Evolutionary conservation across 2,113 vertebrate species (phyloP).

Genomic region (Loxodonta africana): DNA sequence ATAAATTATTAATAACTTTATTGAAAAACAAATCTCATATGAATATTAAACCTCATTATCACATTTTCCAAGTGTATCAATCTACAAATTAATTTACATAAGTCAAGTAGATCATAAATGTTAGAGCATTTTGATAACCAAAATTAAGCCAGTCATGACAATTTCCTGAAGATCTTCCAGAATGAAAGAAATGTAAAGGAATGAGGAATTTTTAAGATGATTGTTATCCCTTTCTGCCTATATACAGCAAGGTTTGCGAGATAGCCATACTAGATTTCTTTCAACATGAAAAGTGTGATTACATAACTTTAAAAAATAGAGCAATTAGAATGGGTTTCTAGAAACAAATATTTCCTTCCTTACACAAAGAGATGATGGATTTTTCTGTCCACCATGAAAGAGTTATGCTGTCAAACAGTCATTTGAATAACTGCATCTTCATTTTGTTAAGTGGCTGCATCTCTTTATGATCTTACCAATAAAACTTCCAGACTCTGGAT

Average conservation of each 20-base stretch:
- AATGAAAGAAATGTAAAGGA: background rate
- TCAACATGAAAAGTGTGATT: background rate
- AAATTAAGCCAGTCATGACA: background rate
- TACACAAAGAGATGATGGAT: background rate
- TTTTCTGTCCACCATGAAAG: slow-evolving; percentile 14
- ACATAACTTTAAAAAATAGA: background rate
- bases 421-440: slow-evolving; percentile 55
- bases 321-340: slow-evolving; percentile 8
- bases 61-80: background rate
- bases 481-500: slow-evolving; percentile 13
- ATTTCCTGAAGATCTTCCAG: background rate
- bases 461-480: slow-evolving; percentile 51
- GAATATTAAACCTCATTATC: background rate
- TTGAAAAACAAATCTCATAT: slow-evolving; percentile 10
- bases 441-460: slow-evolving; percentile 29
- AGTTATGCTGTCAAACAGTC: slow-evolving; percentile 15
- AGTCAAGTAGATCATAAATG: background rate
- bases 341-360: slow-evolving; percentile 46
- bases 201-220: background rate
- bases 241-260: background rate
- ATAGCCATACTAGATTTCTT: background rate
- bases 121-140: background rate
- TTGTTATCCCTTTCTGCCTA: background rate
- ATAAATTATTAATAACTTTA: slow-evolving; percentile 1
- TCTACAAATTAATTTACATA: background rate